Percentiles rank a stretch among this genome's conserved stretches.
These are phyloP conservation scores for Tympanuchus pallidicinctus DNA, from an alignment of 2,113 vertebrate species.

Conservation along the genomic window DNA sequence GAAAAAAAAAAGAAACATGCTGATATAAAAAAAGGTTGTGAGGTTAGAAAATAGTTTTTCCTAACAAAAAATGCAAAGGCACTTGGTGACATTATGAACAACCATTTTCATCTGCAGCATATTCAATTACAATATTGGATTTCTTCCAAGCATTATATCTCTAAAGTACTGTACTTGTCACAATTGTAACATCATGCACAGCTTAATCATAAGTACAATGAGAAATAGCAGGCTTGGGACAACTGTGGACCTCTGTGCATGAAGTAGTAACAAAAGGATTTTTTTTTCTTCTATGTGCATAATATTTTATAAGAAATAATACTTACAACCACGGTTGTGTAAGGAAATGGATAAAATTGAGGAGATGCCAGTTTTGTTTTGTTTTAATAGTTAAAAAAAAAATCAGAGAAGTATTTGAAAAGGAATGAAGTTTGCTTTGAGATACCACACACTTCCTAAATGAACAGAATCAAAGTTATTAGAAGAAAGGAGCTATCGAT, in stretches of 20 bases:
- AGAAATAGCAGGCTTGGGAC: background rate
- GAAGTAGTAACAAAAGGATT: background rate
- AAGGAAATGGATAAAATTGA: background rate
- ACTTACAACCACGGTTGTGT: background rate
- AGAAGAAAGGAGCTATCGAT: constrained; percentile 16
- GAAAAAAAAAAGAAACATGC: no score
- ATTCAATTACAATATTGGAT: background rate
- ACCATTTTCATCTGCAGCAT: background rate
- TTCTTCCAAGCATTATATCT: background rate
- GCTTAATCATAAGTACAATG: background rate
- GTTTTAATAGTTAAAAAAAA: background rate
- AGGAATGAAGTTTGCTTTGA: background rate
- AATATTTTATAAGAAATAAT: background rate
- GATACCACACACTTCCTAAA: background rate
- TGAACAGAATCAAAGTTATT: constrained; percentile 29
- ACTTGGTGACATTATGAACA: background rate
- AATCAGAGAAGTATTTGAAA: background rate
- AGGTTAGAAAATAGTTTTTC: background rate
- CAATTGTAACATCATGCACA: background rate
- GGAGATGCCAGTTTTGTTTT: background rate
- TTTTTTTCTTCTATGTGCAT: fast-evolving
- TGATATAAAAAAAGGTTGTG: background rate
- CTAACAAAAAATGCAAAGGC: background rate
- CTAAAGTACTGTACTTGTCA: background rate
- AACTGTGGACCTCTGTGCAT: background rate